phyloP scores from a whole-genome alignment of 2,888 invertebrate genomes.

The Apodemia duryi region DNA sequence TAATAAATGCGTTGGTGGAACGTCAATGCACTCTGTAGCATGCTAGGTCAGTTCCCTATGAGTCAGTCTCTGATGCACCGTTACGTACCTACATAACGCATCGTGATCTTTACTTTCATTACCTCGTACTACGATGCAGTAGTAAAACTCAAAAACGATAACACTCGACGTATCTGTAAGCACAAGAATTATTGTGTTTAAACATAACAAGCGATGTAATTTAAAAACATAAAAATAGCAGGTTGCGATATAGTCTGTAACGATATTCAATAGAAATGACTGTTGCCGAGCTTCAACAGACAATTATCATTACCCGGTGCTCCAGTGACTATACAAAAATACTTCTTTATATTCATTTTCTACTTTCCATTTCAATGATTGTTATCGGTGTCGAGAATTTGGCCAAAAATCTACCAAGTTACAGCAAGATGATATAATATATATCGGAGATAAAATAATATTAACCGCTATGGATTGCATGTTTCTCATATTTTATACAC shows the following conservation, averaged over 20 bases:
- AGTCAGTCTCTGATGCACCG: constrained; percentile 72
- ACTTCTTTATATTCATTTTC: constrained; percentile 66
- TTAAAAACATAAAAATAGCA: constrained; percentile 13
- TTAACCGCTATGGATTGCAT: too few relatives aligned
- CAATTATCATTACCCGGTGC: constrained; percentile 65
- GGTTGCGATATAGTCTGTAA: constrained; percentile 20
- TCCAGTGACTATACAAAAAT: constrained; percentile 69
- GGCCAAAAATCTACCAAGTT: neutral
- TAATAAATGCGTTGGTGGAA: constrained; percentile 67
- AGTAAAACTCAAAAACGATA: constrained; percentile 8
- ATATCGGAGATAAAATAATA: neutral
- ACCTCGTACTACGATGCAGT: constrained; percentile 25
- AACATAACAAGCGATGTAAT: constrained; percentile 38
- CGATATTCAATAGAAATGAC: constrained; percentile 42
- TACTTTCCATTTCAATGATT: constrained; percentile 39
- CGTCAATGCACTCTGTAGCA: constrained; percentile 76
- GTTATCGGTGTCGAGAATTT: neutral
- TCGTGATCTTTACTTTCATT: constrained; percentile 51
- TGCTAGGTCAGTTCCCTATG: constrained; percentile 79
- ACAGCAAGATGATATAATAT: neutral
- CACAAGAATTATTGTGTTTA: neutral
- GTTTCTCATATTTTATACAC: too few relatives aligned
- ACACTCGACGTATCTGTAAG: constrained; percentile 30
- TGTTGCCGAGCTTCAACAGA: constrained; percentile 49
- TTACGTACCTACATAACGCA: constrained; percentile 52